Conservation (phyloP, 23 tunicate genomes). For the Halocynthia roretzi region DNA sequence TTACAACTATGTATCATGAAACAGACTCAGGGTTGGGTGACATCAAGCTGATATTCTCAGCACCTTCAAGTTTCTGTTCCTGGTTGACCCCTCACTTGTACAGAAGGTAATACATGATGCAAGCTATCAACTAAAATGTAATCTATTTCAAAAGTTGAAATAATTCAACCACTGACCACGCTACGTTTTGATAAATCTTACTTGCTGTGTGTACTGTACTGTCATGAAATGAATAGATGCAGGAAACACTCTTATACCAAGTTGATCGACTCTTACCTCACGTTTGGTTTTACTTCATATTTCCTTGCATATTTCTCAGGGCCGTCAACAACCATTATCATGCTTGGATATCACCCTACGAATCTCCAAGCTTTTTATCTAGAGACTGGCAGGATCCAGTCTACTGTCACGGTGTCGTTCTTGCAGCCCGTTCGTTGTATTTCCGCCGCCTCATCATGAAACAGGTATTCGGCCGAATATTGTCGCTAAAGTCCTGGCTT, state of each 20-base stretch:
- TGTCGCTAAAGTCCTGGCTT: not conserved
- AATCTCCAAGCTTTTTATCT: constrained; percentile 1
- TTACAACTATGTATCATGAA: not conserved
- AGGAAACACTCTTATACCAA: too few species aligned
- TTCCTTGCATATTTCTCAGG: not conserved
- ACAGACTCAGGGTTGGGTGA: constrained; percentile 17
- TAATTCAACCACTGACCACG: too few species aligned
- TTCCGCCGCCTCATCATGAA: constrained; percentile 29
- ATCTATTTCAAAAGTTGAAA: too few species aligned
- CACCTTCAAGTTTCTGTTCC: not conserved
- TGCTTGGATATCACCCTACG: constrained; percentile 2
- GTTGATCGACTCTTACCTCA: too few species aligned
- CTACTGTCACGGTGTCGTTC: constrained; percentile 46
- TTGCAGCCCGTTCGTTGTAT: constrained; percentile 56
- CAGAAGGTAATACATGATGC: not conserved
- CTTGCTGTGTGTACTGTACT: too few species aligned
- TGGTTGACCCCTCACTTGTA: constrained; percentile 5
- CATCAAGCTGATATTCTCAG: constrained; percentile 1
- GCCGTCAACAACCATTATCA: constrained; percentile 2
- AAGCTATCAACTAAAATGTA: too few species aligned
- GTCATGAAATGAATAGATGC: too few species aligned
- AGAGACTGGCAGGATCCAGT: constrained; percentile 9
- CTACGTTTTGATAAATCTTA: too few species aligned
- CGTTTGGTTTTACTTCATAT: too few species aligned
- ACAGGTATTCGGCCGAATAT: constrained; percentile 6